A percentile compares a stretch with the other conserved stretches of the same genome.
Conservation (phyloP, 2,113 vertebrate genomes). For the Oryzias javanicus region DNA sequence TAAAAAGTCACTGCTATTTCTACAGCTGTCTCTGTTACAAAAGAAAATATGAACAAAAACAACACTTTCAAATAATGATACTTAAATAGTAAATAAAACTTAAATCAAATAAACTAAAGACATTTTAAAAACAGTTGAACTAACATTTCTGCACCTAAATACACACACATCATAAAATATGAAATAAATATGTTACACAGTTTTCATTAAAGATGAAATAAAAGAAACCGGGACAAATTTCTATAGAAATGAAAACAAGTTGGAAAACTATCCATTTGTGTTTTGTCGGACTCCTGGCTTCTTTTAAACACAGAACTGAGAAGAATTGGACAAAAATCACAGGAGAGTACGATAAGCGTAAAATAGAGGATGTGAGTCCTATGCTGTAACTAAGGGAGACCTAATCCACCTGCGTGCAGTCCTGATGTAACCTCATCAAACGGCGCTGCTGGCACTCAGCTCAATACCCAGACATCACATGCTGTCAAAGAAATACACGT, state of each 20-base stretch:
- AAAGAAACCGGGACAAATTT: too few relatives aligned
- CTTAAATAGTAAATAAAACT: not conserved
- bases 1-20: not conserved
- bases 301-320: not conserved
- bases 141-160: too few relatives aligned
- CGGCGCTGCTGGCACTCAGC: not conserved
- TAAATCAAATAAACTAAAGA: not conserved
- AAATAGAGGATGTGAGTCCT: not conserved
- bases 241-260: too few relatives aligned
- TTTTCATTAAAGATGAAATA: too few relatives aligned
- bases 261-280: too few relatives aligned
- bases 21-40: not conserved
- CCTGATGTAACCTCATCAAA: not conserved
- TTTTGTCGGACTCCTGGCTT: not conserved
- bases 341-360: not conserved
- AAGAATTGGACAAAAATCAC: not conserved
- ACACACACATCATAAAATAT: too few relatives aligned
- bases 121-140: too few relatives aligned
- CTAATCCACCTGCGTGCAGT: not conserved
- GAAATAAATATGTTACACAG: too few relatives aligned
- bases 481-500: constrained; percentile 2
- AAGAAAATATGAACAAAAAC: not conserved
- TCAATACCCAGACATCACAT: constrained; percentile 33
- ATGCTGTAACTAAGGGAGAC: not conserved
- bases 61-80: not conserved